A percentile compares a stretch with the other conserved stretches of the same genome.
Evolutionary conservation across 2,888 invertebrate species (phyloP).

Genomic region (Noctuana brunneofusca): DNA sequence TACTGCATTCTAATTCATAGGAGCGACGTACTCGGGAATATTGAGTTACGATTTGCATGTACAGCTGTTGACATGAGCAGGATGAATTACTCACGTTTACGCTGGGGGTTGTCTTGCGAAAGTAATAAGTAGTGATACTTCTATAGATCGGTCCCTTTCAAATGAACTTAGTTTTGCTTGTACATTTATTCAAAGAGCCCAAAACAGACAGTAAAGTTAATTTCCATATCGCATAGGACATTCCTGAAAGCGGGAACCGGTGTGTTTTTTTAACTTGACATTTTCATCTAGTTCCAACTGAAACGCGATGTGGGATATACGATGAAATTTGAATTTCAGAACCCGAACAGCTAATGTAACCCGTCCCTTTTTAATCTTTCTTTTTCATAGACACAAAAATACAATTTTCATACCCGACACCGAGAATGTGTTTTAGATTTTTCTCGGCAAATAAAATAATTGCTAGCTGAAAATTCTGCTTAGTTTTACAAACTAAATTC

Average conservation of each 20-base stretch:
- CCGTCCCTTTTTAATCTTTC: slow-evolving; percentile 4
- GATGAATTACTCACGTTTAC: slow-evolving; percentile 9
- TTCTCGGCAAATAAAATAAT: background rate
- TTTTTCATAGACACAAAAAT: slow-evolving; percentile 8
- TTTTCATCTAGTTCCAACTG: background rate
- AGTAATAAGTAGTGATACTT: background rate
- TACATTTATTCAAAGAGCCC: background rate
- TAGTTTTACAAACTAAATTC: background rate
- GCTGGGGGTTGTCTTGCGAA: background rate
- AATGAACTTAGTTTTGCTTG: too few species aligned
- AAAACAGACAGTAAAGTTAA: background rate
- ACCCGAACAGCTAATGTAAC: background rate
- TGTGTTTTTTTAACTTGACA: slow-evolving; percentile 1
- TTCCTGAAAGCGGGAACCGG: background rate
- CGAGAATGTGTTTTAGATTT: background rate
- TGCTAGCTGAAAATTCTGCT: background rate
- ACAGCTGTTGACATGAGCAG: slow-evolving; percentile 5
- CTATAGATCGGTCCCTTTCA: too few species aligned
- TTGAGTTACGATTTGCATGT: slow-evolving; percentile 20
- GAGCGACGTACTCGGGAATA: slow-evolving; percentile 1
- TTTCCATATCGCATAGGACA: slow-evolving; percentile 5
- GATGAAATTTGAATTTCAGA: slow-evolving; percentile 9
- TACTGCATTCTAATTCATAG: slow-evolving; percentile 16
- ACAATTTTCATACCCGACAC: background rate
- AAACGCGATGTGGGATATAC: background rate